These are phyloP conservation scores for Molorchus minor DNA, from an alignment of 2,888 invertebrate species.

Conservation along the genomic window DNA sequence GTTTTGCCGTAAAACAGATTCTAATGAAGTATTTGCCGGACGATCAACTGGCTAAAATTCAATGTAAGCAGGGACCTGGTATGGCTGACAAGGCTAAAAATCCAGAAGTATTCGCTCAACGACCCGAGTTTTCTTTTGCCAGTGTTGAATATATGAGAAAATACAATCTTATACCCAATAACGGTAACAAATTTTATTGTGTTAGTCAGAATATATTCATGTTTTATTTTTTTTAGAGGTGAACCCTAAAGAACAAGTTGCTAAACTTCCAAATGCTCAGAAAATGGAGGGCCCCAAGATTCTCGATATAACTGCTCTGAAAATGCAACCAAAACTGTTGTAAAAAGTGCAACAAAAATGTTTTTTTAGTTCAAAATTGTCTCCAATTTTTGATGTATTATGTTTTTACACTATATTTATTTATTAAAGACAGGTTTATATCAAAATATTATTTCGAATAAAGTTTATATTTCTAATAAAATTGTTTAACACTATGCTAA, in stretches of 20 bases:
- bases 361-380: too few relatives aligned
- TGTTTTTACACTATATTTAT: neutral
- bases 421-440: too few relatives aligned
- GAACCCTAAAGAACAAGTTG: conserved; percentile 5
- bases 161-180: conserved; percentile 65
- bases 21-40: conserved; percentile 67
- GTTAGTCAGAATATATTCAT: neutral
- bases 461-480: neutral
- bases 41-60: conserved; percentile 61
- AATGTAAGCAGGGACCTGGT: conserved; percentile 26
- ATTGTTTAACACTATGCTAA: conserved; percentile 7
- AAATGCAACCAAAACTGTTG: conserved; percentile 74
- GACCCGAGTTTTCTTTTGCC: conserved; percentile 74
- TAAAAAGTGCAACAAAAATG: too few relatives aligned
- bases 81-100: conserved; percentile 28
- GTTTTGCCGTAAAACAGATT: conserved; percentile 67
- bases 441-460: too few relatives aligned
- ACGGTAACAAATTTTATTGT: conserved; percentile 31
- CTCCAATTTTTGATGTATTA: too few relatives aligned
- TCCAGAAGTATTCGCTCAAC: conserved; percentile 44
- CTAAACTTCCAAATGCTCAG: neutral
- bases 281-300: conserved; percentile 64
- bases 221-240: neutral
- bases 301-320: conserved; percentile 74
- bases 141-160: conserved; percentile 76